phyloP scores from a whole-genome alignment of 2,888 invertebrate genomes.

The Drosophila falleni region DNA sequence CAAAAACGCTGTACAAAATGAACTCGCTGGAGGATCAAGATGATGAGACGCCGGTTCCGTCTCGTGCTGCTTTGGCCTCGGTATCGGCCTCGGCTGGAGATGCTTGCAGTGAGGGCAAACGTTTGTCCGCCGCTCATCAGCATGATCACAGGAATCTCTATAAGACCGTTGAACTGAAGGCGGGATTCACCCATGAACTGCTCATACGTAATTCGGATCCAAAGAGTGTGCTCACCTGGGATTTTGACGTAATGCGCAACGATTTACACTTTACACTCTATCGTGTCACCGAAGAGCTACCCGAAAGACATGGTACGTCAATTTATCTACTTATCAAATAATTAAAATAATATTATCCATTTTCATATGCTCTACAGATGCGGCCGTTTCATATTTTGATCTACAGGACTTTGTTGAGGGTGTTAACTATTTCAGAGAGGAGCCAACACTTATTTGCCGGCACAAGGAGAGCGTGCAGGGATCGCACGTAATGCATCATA shows the following conservation, averaged over 20 bases:
- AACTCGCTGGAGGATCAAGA: conserved; percentile 82
- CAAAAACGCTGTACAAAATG: conserved; percentile 93
- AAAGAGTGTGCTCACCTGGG: conserved; percentile 97
- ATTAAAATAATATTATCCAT: not conserved
- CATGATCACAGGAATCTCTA: conserved; percentile 84
- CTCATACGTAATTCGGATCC: conserved; percentile 92
- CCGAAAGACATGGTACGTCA: conserved; percentile 80
- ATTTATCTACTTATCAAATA: not conserved
- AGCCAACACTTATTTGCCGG: conserved; percentile 93
- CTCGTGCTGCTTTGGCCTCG: conserved; percentile 33
- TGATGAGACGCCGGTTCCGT: conserved; percentile 42
- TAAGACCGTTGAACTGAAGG: conserved; percentile 82
- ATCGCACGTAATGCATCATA: conserved; percentile 90
- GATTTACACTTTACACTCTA: conserved; percentile 94
- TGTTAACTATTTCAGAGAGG: conserved; percentile 91
- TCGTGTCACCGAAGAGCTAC: conserved; percentile 81
- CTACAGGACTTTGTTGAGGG: conserved; percentile 90
- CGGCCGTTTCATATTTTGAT: conserved; percentile 87
- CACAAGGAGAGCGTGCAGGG: conserved; percentile 98
- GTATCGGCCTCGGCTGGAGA: conserved; percentile 20
- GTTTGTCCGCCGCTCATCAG: conserved; percentile 62
- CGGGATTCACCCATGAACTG: conserved; percentile 90
- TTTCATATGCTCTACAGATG: conserved; percentile 74
- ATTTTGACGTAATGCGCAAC: conserved; percentile 96
- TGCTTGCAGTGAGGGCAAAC: conserved; percentile 48